Conservation (phyloP, 2,888 invertebrate genomes). For the Agrochola macilenta region DNA sequence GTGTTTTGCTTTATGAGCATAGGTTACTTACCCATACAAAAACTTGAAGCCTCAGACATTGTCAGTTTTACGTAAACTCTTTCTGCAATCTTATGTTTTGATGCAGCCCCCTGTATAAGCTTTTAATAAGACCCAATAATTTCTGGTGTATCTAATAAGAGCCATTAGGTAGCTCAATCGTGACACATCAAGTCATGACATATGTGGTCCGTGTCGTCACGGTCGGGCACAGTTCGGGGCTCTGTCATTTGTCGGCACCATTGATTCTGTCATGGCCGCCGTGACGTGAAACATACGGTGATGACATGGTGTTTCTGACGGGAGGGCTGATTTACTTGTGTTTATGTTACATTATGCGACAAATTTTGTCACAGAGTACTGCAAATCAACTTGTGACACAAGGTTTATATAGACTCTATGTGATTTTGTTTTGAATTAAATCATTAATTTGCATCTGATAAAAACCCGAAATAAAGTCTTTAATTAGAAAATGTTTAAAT, state of each 20-base stretch:
- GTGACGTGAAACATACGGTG: constrained; percentile 42
- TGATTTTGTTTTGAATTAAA: background rate
- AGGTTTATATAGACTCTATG: background rate
- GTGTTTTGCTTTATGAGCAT: background rate
- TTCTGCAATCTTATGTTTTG: background rate
- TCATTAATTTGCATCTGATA: background rate
- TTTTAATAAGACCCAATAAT: constrained; percentile 27
- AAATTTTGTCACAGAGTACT: background rate
- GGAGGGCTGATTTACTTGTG: constrained; percentile 22
- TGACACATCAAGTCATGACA: constrained; percentile 62
- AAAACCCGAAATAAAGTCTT: background rate
- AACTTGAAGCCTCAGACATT: background rate
- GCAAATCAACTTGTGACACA: background rate
- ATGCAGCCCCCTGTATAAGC: background rate
- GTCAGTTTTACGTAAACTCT: background rate
- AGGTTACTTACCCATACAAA: background rate
- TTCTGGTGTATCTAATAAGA: constrained; percentile 49
- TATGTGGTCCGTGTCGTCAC: constrained; percentile 44
- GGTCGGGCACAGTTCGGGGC: constrained; percentile 43
- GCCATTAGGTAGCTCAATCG: constrained; percentile 53
- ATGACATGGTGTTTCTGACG: constrained; percentile 43
- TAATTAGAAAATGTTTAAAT: background rate
- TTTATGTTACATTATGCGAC: constrained; percentile 11
- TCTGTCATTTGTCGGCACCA: constrained; percentile 63
- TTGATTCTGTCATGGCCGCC: constrained; percentile 67